Conservation (phyloP, 2,113 vertebrate species). For the Passer montanus region DNA sequence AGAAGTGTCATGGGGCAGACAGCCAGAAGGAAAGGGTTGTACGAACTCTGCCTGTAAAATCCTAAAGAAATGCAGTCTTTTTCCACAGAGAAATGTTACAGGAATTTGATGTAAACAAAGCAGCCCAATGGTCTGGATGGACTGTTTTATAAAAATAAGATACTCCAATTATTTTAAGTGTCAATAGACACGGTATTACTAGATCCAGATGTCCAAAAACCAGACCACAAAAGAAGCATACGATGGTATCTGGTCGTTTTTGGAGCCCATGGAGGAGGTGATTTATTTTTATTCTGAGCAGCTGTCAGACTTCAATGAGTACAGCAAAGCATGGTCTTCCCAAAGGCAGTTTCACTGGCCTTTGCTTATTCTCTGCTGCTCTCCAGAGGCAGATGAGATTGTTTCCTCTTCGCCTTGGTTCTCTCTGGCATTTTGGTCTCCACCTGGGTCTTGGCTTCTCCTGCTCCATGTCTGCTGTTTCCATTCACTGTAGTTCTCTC, state of each 20-base stretch:
- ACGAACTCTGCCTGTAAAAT: neutral
- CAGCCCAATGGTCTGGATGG: neutral
- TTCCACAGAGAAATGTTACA: neutral
- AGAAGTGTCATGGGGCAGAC: neutral
- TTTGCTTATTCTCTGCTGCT: slow-evolving; percentile 16
- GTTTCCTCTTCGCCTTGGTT: neutral
- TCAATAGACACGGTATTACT: neutral
- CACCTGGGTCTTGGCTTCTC: neutral
- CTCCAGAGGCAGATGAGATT: neutral
- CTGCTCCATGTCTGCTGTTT: neutral
- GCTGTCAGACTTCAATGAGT: neutral
- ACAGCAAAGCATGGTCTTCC: neutral
- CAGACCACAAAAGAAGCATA: neutral
- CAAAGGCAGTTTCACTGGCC: neutral
- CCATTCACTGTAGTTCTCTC: neutral
- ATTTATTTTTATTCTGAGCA: neutral
- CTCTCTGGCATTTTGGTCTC: neutral
- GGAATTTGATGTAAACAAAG: neutral
- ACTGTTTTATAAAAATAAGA: neutral
- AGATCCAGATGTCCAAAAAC: neutral
- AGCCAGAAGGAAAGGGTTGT: neutral
- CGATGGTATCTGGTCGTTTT: accelerated
- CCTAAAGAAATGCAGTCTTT: neutral
- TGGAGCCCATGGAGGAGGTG: neutral
- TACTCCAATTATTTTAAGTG: neutral